Conservation (phyloP, 2,888 invertebrate genomes). For the Platypus cylindrus region DNA sequence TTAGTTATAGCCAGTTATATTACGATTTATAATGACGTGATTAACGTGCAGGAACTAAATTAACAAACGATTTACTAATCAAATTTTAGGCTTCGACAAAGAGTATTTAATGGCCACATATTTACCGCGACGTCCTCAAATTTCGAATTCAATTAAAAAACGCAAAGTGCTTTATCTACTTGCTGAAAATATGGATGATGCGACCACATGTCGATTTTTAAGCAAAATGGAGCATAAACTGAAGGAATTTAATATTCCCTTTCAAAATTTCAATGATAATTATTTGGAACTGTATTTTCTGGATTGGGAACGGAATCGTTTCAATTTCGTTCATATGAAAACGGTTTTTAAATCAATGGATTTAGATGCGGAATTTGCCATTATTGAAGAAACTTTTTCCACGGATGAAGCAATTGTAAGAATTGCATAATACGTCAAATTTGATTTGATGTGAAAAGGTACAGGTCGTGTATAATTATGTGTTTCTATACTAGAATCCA, state of each 20-base stretch:
- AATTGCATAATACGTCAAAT: slow-evolving; percentile 14
- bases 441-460: slow-evolving; percentile 1
- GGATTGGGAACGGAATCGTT: slow-evolving; percentile 20
- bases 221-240: slow-evolving; percentile 19
- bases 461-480: too few species aligned
- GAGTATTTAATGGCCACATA: slow-evolving; percentile 17
- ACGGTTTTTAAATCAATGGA: slow-evolving; percentile 24
- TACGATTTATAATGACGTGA: too few species aligned
- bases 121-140: slow-evolving; percentile 27
- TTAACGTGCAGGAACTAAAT: too few species aligned
- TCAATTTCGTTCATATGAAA: slow-evolving; percentile 21
- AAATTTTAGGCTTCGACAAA: slow-evolving; percentile 20
- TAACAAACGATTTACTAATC: too few species aligned
- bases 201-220: slow-evolving; percentile 25
- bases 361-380: too few species aligned
- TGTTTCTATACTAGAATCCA: neutral
- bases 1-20: slow-evolving; percentile 1
- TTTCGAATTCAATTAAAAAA: slow-evolving; percentile 30
- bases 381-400: too few species aligned
- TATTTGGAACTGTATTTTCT: slow-evolving; percentile 29
- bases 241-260: slow-evolving; percentile 14
- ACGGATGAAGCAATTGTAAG: too few species aligned
- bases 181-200: slow-evolving; percentile 32
- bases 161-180: slow-evolving; percentile 36
- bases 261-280: slow-evolving; percentile 15